A percentile compares a stretch with the other conserved stretches of the same genome.
Evolutionary conservation across 1,140 invertebrate species (phyloP).

Genomic region (Artemia franciscana): DNA sequence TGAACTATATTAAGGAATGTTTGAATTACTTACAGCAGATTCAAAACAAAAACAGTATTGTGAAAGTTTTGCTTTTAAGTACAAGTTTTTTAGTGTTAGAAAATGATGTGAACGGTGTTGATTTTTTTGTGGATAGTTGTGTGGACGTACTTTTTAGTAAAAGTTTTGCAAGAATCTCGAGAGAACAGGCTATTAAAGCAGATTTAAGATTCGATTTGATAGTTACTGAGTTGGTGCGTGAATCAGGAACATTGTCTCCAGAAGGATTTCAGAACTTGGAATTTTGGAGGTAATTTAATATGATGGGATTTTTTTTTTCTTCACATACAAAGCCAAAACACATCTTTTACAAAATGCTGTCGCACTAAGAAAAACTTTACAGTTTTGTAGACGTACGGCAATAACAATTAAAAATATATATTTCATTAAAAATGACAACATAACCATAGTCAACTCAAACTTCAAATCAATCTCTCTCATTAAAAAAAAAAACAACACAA

Average conservation of each 20-base stretch:
- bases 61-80: neutral
- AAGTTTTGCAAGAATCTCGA: neutral
- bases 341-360: neutral
- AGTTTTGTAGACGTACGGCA: neutral
- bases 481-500: too few relatives aligned
- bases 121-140: neutral
- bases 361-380: neutral
- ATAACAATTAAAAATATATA: neutral
- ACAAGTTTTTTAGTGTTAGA: neutral
- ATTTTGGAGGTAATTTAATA: neutral
- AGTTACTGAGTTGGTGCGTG: neutral
- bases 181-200: neutral
- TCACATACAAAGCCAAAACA: neutral
- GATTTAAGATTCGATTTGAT: neutral
- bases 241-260: neutral
- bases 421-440: neutral
- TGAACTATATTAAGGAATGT: neutral
- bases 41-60: neutral
- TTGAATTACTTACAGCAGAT: neutral
- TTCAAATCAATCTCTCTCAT: too few relatives aligned
- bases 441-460: neutral
- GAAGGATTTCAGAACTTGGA: neutral
- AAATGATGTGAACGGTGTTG: neutral
- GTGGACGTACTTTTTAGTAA: neutral
- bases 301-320: neutral